Evolutionary conservation across 1,140 invertebrate genomes (phyloP).

Genomic region (Arion vulgaris): DNA sequence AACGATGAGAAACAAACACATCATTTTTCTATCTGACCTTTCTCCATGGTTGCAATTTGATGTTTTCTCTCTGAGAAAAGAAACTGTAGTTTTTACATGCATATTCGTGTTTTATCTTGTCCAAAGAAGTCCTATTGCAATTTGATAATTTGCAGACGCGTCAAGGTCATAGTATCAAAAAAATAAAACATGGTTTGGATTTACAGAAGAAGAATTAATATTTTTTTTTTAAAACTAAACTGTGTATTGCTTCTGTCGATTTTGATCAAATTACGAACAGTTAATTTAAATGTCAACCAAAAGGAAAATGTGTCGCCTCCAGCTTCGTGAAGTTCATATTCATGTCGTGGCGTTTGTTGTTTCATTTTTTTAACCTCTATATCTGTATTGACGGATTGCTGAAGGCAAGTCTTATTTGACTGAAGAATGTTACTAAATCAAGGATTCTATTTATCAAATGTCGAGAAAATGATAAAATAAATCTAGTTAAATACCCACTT

Average conservation of each 20-base stretch:
- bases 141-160: not conserved
- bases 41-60: not conserved
- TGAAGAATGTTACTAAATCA: too few relatives aligned
- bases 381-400: too few relatives aligned
- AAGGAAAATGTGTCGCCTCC: not conserved
- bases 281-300: not conserved
- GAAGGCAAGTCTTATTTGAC: too few relatives aligned
- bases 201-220: not conserved
- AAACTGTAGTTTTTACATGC: not conserved
- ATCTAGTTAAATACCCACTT: not conserved
- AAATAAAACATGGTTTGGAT: not conserved
- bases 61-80: not conserved
- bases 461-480: not conserved
- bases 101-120: not conserved
- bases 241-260: not conserved
- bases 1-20: not conserved
- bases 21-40: not conserved
- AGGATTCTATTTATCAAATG: too few relatives aligned
- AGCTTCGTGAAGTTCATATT: not conserved
- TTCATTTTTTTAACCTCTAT: too few relatives aligned
- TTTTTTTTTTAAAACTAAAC: conserved; percentile 3
- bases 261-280: not conserved
- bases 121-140: not conserved
- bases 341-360: not conserved
- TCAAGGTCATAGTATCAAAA: not conserved